Conservation (phyloP, 2,113 vertebrate genomes). For the Ptyas mucosa region DNA sequence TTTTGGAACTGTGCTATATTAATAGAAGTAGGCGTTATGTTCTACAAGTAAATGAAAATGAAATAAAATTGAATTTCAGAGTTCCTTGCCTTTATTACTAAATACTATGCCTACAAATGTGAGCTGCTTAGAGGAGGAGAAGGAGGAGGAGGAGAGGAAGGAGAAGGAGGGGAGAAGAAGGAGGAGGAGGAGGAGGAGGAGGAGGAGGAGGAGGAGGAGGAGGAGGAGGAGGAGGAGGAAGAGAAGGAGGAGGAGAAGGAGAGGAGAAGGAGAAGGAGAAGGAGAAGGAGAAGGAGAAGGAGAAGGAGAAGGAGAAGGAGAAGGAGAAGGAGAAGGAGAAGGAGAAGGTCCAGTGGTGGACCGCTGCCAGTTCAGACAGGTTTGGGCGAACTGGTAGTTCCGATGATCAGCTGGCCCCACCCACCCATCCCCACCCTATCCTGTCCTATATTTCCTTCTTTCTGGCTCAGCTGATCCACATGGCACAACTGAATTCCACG, state of each 20-base stretch:
- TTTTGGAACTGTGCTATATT: not conserved
- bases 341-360: not conserved
- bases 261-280: too few relatives aligned
- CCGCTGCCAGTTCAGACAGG: too few relatives aligned
- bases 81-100: not conserved
- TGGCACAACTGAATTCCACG: too few relatives aligned
- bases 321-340: not conserved
- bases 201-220: too few relatives aligned
- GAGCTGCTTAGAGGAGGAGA: not conserved
- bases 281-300: not conserved
- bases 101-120: not conserved
- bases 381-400: too few relatives aligned
- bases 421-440: too few relatives aligned
- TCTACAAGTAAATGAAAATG: not conserved
- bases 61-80: not conserved
- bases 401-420: too few relatives aligned
- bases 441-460: too few relatives aligned
- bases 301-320: not conserved
- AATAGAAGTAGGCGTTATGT: not conserved
- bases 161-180: not conserved
- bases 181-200: too few relatives aligned
- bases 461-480: too few relatives aligned
- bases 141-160: not conserved
- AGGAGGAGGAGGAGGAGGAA: too few relatives aligned
- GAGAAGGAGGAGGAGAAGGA: too few relatives aligned